Conservation (phyloP, 2,888 invertebrate genomes). For the Stomorhina lunata region DNA sequence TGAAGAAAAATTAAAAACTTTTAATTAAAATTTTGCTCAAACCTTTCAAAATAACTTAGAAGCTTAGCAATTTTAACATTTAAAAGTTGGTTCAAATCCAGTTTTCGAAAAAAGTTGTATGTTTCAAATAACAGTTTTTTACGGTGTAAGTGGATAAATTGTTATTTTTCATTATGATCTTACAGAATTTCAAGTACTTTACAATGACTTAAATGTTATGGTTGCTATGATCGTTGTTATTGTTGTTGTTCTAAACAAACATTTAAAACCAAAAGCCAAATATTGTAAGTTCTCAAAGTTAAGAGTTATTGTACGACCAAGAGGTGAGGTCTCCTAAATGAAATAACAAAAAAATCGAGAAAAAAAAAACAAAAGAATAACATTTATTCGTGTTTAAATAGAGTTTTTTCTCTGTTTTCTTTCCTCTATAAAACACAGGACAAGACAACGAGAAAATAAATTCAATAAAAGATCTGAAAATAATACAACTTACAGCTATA, state of each 20-base stretch:
- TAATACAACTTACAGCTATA: constrained; percentile 46
- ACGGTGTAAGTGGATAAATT: constrained; percentile 23
- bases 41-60: too few relatives aligned
- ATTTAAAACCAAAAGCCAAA: constrained; percentile 60
- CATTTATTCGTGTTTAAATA: constrained; percentile 62
- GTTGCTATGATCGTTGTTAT: too few relatives aligned
- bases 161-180: background rate
- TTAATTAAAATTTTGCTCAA: too few relatives aligned
- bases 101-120: too few relatives aligned
- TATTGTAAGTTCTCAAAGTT: constrained; percentile 56
- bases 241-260: constrained; percentile 59
- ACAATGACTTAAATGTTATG: constrained; percentile 54
- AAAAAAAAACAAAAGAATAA: constrained; percentile 52
- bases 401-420: constrained; percentile 17
- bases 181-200: constrained; percentile 11
- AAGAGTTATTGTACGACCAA: constrained; percentile 57
- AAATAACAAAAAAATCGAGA: constrained; percentile 42
- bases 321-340: constrained; percentile 57
- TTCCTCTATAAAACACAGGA: constrained; percentile 42
- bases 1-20: background rate
- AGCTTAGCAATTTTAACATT: too few relatives aligned
- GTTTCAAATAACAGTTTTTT: too few relatives aligned
- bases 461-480: constrained; percentile 62
- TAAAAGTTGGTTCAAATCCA: too few relatives aligned
- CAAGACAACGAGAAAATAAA: constrained; percentile 62